phyloP scores from a whole-genome alignment of 2,797 vertebrate species.

The Coracias cyanogaster region DNA sequence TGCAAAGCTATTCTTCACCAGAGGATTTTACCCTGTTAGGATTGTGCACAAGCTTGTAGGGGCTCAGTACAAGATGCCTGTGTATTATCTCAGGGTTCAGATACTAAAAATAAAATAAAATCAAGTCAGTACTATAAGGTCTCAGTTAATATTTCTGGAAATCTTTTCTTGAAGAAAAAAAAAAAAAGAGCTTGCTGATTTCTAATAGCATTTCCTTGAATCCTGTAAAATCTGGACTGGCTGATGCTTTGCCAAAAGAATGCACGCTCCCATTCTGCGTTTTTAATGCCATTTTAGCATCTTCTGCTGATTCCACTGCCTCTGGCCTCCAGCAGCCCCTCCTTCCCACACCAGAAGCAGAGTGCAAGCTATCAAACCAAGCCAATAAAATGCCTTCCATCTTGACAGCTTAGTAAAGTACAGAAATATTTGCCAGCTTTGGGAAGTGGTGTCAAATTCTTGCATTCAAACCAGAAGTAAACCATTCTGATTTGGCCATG shows the following conservation, averaged over 20 bases:
- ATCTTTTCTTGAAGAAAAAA: neutral
- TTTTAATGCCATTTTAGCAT: neutral
- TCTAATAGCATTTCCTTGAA: neutral
- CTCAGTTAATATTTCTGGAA: neutral
- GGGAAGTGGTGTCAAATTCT: neutral
- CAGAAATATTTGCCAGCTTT: neutral
- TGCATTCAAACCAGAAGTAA: neutral
- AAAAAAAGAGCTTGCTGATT: neutral
- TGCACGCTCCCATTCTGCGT: neutral
- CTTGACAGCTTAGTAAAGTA: neutral
- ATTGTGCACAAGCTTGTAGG: neutral
- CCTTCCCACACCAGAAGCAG: neutral
- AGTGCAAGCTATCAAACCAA: neutral
- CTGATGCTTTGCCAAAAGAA: neutral
- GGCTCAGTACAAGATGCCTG: rapidly evolving
- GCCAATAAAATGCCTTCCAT: neutral
- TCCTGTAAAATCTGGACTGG: neutral
- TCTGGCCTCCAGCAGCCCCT: neutral
- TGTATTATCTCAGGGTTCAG: neutral
- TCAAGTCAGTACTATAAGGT: neutral
- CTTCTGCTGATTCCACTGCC: neutral
- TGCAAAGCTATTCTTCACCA: neutral
- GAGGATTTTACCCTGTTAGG: neutral
- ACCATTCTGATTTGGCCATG: neutral
- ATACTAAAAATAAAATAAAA: neutral